Evolutionary conservation across 1,140 invertebrate species (phyloP).

Genomic region (Potamilus streckersoni): DNA sequence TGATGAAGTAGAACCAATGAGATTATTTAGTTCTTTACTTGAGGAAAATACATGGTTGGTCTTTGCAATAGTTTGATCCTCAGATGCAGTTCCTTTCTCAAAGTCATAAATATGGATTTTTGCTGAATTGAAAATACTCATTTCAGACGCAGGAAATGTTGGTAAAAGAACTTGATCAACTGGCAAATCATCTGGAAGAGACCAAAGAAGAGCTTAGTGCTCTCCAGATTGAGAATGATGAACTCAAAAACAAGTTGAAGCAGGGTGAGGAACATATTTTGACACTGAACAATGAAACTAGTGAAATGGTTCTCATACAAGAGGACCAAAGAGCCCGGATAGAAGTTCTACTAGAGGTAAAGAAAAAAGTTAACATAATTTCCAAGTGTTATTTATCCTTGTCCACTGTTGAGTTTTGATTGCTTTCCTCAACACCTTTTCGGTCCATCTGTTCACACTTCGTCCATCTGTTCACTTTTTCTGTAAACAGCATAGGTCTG

Average conservation of each 20-base stretch:
- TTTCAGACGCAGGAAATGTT: constrained; percentile 41
- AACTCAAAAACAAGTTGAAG: constrained; percentile 20
- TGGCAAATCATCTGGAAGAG: constrained; percentile 37
- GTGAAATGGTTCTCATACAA: constrained; percentile 44
- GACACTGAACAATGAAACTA: constrained; percentile 40
- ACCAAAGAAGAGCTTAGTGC: constrained; percentile 33
- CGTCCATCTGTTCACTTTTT: too few relatives aligned
- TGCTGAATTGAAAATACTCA: background rate
- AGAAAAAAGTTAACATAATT: background rate
- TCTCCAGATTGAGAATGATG: constrained; percentile 17
- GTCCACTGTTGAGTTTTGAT: background rate
- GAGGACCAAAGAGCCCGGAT: constrained; percentile 42
- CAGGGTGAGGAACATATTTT: constrained; percentile 20
- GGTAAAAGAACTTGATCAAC: constrained; percentile 40
- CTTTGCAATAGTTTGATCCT: too few relatives aligned
- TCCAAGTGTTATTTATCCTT: background rate
- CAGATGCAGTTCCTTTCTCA: background rate
- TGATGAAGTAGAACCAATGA: too few relatives aligned
- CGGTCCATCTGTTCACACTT: too few relatives aligned
- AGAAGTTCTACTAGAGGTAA: constrained; percentile 33
- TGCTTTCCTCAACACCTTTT: too few relatives aligned
- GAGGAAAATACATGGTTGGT: too few relatives aligned
- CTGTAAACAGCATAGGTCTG: too few relatives aligned
- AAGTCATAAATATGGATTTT: background rate
- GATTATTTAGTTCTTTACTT: too few relatives aligned